These are phyloP conservation scores for Microtus ochrogaster DNA, from an alignment of 2,113 vertebrate species.

Conservation along the genomic window DNA sequence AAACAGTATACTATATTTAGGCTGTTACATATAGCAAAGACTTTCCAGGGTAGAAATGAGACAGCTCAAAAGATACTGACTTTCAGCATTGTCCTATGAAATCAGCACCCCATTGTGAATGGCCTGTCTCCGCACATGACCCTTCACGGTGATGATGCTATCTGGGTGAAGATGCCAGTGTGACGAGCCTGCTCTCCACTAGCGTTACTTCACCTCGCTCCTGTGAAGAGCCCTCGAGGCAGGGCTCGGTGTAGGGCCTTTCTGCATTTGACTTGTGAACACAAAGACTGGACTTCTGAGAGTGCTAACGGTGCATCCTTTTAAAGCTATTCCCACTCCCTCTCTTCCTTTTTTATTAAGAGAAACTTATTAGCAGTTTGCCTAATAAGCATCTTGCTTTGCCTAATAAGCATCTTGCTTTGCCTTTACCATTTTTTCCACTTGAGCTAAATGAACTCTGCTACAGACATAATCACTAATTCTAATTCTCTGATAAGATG, in stretches of 20 bases:
- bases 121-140: neutral
- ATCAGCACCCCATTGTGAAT: no score
- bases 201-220: neutral
- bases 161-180: neutral
- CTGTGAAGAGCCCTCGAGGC: neutral
- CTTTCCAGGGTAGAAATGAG: neutral
- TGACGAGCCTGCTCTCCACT: neutral
- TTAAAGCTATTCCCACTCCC: constrained; percentile 35
- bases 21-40: neutral
- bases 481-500: constrained; percentile 27
- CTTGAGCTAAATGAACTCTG: constrained; percentile 34
- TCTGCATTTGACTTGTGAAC: neutral
- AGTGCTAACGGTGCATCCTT: neutral
- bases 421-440: constrained; percentile 30
- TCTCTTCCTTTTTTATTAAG: constrained; percentile 44
- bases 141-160: neutral
- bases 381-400: constrained; percentile 41
- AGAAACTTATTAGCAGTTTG: constrained; percentile 46
- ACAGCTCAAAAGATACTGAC: neutral
- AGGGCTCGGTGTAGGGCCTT: neutral
- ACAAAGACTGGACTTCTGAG: neutral
- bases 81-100: neutral
- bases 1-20: neutral
- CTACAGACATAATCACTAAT: constrained; percentile 17
- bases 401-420: constrained; percentile 32